phyloP scores from a whole-genome alignment of 2,888 invertebrate genomes.

The Catocala fraxini region DNA sequence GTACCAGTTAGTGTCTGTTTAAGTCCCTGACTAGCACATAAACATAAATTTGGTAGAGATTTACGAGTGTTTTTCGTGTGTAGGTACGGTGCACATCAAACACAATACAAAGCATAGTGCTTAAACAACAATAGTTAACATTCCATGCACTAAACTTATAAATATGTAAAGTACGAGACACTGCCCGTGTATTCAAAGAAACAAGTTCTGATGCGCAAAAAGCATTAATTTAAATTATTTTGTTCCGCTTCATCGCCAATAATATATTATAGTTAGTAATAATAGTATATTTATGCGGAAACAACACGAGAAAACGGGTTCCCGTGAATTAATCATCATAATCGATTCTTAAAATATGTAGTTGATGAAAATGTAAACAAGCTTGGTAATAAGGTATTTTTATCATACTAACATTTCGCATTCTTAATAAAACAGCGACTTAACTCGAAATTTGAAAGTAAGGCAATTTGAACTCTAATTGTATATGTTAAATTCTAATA shows the following conservation, averaged over 20 bases:
- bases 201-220: conserved; percentile 6
- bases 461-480: too few species aligned
- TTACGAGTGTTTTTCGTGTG: conserved; percentile 11
- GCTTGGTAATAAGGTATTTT: too few species aligned
- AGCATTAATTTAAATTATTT: not conserved
- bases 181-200: not conserved
- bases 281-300: not conserved
- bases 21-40: too few species aligned
- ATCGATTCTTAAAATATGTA: too few species aligned
- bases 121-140: conserved; percentile 9
- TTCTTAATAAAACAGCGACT: too few species aligned
- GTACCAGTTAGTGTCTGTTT: too few species aligned
- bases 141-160: conserved; percentile 8
- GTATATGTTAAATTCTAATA: too few species aligned
- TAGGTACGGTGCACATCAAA: conserved; percentile 10
- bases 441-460: too few species aligned
- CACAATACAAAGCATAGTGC: conserved; percentile 4
- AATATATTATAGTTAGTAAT: not conserved
- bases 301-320: too few species aligned
- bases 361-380: too few species aligned
- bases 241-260: not conserved
- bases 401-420: too few species aligned
- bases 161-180: conserved; percentile 5
- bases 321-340: too few species aligned
- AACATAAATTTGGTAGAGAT: not conserved